Percentiles rank a stretch among this genome's conserved stretches.
Conservation (phyloP, 2,797 vertebrate genomes). For the Fundulus diaphanus region DNA sequence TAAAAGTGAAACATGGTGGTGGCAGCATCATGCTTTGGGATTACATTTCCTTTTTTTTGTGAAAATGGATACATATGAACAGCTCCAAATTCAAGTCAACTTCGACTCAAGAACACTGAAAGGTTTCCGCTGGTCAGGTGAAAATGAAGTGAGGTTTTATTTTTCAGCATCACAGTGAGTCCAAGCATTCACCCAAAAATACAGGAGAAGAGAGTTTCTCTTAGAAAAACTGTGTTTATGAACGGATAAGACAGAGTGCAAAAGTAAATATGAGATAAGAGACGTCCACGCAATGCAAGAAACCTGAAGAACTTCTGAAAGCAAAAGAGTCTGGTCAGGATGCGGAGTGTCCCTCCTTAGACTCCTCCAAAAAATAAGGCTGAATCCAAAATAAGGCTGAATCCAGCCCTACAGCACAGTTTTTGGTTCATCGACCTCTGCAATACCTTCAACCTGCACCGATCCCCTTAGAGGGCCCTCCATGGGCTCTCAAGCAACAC, state of each 20-base stretch:
- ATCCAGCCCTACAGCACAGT: neutral
- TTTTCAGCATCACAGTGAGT: neutral
- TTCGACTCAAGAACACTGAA: too few species aligned
- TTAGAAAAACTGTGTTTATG: neutral
- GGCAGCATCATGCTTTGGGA: too few species aligned
- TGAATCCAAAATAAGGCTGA: neutral
- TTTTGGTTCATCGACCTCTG: too few species aligned
- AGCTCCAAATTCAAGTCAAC: too few species aligned
- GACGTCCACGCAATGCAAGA: neutral
- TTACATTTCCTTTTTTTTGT: too few species aligned
- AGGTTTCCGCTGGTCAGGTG: neutral
- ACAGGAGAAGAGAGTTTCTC: too few species aligned
- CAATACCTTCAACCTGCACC: neutral
- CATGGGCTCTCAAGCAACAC: constrained; percentile 31
- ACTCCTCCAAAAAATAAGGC: neutral
- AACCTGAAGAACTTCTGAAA: neutral
- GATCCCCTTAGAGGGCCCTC: neutral
- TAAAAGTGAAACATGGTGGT: too few species aligned
- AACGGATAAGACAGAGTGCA: neutral
- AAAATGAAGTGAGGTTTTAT: neutral
- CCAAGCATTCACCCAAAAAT: too few species aligned
- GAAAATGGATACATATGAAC: too few species aligned
- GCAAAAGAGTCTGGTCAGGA: neutral
- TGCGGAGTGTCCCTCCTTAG: neutral
- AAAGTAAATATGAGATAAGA: neutral